A percentile compares a stretch with the other conserved stretches of the same genome.
Conservation (phyloP, 1,140 invertebrate species). For the Cyphomyrmex costatus region DNA sequence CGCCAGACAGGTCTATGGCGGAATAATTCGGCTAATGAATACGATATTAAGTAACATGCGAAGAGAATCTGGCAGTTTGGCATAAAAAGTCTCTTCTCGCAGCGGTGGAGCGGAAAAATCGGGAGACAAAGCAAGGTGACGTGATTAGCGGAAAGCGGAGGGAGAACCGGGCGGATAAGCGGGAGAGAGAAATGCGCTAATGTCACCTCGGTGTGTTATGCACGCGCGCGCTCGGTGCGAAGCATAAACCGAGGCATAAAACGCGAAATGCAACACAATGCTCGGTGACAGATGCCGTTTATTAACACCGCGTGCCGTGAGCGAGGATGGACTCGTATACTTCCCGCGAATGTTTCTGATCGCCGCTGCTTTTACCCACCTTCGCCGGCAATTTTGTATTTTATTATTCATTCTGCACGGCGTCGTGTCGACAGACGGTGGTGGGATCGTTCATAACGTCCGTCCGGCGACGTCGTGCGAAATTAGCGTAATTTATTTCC, state of each 20-base stretch:
- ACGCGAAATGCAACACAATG: constrained; percentile 83
- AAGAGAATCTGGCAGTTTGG: constrained; percentile 36
- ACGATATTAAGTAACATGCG: constrained; percentile 51
- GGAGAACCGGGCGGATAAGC: constrained; percentile 24
- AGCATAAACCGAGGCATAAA: constrained; percentile 85
- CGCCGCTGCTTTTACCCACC: constrained; percentile 16
- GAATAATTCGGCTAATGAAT: constrained; percentile 73
- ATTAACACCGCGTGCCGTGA: constrained; percentile 77
- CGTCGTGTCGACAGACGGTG: constrained; percentile 17
- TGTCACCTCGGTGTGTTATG: constrained; percentile 69
- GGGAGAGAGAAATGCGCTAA: constrained; percentile 63
- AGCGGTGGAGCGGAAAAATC: constrained; percentile 63
- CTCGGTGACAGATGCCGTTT: constrained; percentile 85
- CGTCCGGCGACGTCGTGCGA: constrained; percentile 10
- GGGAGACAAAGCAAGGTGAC: constrained; percentile 61
- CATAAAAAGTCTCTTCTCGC: constrained; percentile 66
- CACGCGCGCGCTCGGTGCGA: constrained; percentile 81
- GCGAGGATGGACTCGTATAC: constrained; percentile 16
- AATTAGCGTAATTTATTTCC: constrained; percentile 59
- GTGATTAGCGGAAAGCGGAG: constrained; percentile 67
- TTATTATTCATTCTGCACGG: constrained; percentile 67
- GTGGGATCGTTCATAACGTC: constrained; percentile 21
- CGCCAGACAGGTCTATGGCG: not conserved
- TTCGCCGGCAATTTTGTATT: constrained; percentile 64
- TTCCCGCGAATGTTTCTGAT: constrained; percentile 55